Percentiles rank a stretch among this genome's conserved stretches.
phyloP scores from a whole-genome alignment of 2,888 invertebrate genomes.

The Macrophya alboannulata region DNA sequence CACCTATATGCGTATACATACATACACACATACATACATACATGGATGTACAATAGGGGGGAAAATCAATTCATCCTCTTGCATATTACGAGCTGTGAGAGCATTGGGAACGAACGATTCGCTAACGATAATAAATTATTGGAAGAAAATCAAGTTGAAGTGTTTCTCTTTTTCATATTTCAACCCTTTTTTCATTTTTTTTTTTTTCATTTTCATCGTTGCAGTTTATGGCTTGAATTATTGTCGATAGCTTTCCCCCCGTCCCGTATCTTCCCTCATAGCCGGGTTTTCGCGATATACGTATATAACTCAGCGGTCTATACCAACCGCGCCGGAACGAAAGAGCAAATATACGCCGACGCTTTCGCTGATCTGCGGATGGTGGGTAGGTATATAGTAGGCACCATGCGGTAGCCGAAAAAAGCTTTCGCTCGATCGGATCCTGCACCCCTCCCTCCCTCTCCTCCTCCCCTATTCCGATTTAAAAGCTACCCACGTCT shows the following conservation, averaged over 20 bases:
- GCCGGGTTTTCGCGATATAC: background rate
- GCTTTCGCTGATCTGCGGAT: background rate
- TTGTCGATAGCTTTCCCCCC: slow-evolving; percentile 7
- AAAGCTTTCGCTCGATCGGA: slow-evolving; percentile 35
- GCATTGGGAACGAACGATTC: background rate
- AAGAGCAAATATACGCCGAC: slow-evolving; percentile 37
- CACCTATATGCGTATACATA: background rate
- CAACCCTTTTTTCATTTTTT: background rate
- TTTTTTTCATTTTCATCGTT: background rate
- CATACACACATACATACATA: background rate
- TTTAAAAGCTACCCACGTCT: slow-evolving; percentile 55
- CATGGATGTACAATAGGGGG: background rate
- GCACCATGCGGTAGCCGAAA: slow-evolving; percentile 1
- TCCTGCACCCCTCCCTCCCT: background rate
- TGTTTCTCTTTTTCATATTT: background rate
- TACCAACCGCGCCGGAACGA: background rate
- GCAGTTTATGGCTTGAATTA: background rate
- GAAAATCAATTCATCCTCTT: slow-evolving; percentile 17
- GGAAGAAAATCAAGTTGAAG: background rate
- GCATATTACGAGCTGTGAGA: background rate
- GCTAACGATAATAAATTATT: background rate
- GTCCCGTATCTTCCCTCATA: background rate
- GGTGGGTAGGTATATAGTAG: background rate
- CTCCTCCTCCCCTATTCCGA: slow-evolving; percentile 8
- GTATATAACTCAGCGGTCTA: slow-evolving; percentile 35